Conservation (phyloP, 2,113 vertebrate species). For the Coptodon rendalli region DNA sequence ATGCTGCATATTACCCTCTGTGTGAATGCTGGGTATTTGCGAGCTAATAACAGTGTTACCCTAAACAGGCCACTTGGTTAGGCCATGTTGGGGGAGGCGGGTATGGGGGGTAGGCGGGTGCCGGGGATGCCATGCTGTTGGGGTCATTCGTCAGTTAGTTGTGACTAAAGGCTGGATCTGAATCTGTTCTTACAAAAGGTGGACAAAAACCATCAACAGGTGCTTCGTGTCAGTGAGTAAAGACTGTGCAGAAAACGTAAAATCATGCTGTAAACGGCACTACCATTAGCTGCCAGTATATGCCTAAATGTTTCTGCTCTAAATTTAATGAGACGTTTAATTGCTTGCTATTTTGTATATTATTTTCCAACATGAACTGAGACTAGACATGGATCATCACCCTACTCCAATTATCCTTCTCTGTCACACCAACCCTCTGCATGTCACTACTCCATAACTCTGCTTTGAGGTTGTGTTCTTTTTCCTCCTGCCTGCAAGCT, state of each 20-base stretch:
- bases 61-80: constrained; percentile 71
- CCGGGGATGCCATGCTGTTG: constrained; percentile 44
- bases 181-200: not conserved
- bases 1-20: constrained; percentile 72
- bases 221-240: not conserved
- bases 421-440: not conserved
- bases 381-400: not conserved
- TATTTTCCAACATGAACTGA: not conserved
- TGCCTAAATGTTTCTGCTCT: not conserved
- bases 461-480: not conserved
- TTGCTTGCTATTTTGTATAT: not conserved
- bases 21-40: constrained; percentile 74
- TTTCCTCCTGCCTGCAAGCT: not conserved
- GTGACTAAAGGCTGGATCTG: not conserved
- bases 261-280: not conserved
- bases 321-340: not conserved
- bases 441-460: not conserved
- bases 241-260: not conserved
- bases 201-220: not conserved
- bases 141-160: not conserved
- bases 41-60: constrained; percentile 70
- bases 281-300: not conserved
- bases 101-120: not conserved
- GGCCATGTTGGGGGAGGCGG: not conserved
- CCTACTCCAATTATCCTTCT: not conserved